Percentiles rank a stretch among this genome's conserved stretches.
Conservation (phyloP, 2,888 invertebrate genomes). For the Diadegma fenestrale region DNA sequence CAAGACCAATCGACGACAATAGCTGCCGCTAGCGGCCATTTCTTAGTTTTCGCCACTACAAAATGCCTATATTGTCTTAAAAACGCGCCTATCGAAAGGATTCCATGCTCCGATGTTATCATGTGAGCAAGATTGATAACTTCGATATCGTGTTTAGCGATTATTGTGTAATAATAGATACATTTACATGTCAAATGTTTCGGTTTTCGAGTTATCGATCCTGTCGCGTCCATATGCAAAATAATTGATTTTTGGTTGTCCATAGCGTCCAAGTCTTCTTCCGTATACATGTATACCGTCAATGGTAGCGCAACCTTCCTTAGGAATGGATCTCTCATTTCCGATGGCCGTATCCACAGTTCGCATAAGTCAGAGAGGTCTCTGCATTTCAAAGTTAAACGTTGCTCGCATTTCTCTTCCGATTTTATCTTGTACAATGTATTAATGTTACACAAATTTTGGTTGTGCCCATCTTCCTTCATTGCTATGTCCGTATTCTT, state of each 20-base stretch:
- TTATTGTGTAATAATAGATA: conserved; percentile 59
- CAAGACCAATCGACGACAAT: conserved; percentile 18
- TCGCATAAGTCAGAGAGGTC: conserved; percentile 34
- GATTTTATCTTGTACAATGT: conserved; percentile 14
- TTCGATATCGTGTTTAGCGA: conserved; percentile 14
- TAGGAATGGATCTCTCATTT: conserved; percentile 37
- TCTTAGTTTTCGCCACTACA: conserved; percentile 8
- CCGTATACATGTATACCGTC: conserved; percentile 41
- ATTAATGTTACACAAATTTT: conserved; percentile 19
- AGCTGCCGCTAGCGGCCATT: conserved; percentile 6
- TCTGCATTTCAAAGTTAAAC: neutral
- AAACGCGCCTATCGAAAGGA: conserved; percentile 51
- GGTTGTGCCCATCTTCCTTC: conserved; percentile 41
- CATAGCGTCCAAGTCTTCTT: conserved; percentile 18
- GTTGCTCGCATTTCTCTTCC: conserved; percentile 14
- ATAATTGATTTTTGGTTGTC: neutral
- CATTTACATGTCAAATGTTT: conserved; percentile 45
- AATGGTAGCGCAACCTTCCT: conserved; percentile 23
- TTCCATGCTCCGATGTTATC: conserved; percentile 58
- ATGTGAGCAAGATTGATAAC: conserved; percentile 29
- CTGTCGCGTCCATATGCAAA: conserved; percentile 66
- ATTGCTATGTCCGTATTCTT: neutral
- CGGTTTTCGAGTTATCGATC: conserved; percentile 58
- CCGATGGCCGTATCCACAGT: conserved; percentile 1
- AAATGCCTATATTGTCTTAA: conserved; percentile 59